Evolutionary conservation across 1,140 invertebrate species (phyloP).

Genomic region (Pararge aegeria): DNA sequence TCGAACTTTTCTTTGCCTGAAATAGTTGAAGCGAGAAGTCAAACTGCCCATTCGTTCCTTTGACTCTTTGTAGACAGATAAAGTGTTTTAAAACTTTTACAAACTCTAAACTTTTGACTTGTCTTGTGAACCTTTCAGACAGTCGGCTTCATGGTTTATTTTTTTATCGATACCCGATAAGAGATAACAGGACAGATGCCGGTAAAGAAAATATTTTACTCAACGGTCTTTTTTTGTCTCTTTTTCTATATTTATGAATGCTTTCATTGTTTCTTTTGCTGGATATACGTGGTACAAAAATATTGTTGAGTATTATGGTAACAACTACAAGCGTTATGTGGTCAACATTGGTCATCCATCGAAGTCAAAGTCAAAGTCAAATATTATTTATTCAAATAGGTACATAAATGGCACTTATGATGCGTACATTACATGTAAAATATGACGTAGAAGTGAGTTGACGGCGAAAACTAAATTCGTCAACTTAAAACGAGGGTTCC

Average conservation of each 20-base stretch:
- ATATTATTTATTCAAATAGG: no score
- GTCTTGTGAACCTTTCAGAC: constrained; percentile 2
- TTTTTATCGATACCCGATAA: constrained; percentile 1
- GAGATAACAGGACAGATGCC: not conserved
- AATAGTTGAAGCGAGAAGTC: constrained; percentile 15
- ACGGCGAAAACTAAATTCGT: no score
- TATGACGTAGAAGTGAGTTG: no score
- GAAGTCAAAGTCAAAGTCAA: no score
- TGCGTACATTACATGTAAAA: no score
- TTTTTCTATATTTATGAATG: not conserved
- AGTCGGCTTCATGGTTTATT: not conserved
- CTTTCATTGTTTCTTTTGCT: not conserved
- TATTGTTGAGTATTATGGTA: no score
- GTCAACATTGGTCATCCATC: no score
- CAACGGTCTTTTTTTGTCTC: not conserved
- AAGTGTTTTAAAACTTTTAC: constrained; percentile 20
- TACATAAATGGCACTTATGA: no score
- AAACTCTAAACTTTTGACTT: constrained; percentile 17
- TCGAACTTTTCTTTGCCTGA: not conserved
- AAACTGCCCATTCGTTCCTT: constrained; percentile 3
- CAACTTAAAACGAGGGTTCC: no score
- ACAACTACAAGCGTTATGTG: no score
- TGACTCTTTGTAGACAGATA: constrained; percentile 12
- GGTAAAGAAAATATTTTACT: not conserved
- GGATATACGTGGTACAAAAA: no score